Evolutionary conservation across 2,888 invertebrate genomes (phyloP), one percentile per base, ranked within the genome.

Genomic region (Psylliodes chrysocephalus): DNA sequence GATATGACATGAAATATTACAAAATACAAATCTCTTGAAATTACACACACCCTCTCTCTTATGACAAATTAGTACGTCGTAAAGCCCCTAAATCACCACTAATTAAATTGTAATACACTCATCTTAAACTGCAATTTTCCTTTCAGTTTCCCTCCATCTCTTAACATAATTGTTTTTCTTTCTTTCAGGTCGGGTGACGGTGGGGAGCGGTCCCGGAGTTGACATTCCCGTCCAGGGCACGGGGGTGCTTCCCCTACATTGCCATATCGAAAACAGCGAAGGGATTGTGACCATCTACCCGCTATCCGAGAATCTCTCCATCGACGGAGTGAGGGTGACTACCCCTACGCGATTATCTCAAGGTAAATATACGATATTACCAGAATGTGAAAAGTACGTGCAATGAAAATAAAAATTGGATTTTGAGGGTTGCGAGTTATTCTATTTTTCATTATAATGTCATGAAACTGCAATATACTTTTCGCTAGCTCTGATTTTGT

Each of bases 281-380:
- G 93, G 92, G 47, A 90, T 93, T 69, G 93, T 95, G 72, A 93
- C 91, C n/a, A 85, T 96, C 66, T 90, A 92, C 78, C 94, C 95
- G 2, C 78, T 89, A 10, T 78, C 81, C 8, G 82, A 82, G 61
- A 79, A 81, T 68, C 73, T 82, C 17, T 84, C 86, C 59, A 88
- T 95, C 55, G 95, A 96, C 84, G 92, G 93, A 10, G 82, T 88
- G 46, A 85, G 86, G 17, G 88, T 94, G 61, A 86, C 86, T 68
- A 87, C 87, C 71, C 91, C 95, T 38, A 90, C 91, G 2, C 84
- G 92, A 72, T 85, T 96, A 46, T 90, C 90, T 8, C 94, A 95
- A 88, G 95, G 95, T 93, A 81, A 81, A 30, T 51, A 38, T 17
- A 17, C 33, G 14, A 15, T 53, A n/a, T 33, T 4, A n/a, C n/a